Percentiles rank a stretch among this genome's conserved stretches.
Conservation (phyloP, 2,888 invertebrate genomes). For the Leptinotarsa rubiginosa region DNA sequence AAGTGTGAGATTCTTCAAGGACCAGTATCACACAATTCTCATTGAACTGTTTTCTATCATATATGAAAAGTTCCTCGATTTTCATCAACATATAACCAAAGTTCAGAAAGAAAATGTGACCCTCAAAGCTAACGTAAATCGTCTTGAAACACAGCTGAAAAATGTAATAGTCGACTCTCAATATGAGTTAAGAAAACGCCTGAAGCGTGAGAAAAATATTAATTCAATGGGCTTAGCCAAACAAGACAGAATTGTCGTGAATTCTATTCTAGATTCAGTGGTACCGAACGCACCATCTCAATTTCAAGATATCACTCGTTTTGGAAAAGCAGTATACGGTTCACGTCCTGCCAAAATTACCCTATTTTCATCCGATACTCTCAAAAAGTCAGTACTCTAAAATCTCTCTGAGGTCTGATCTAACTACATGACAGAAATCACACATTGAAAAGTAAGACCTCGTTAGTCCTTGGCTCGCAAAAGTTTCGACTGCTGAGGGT, state of each 20-base stretch:
- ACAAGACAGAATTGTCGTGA: background rate
- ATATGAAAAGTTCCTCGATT: too few relatives aligned
- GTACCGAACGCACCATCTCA: conserved; percentile 1
- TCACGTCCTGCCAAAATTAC: conserved; percentile 16
- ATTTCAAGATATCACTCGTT: conserved; percentile 20
- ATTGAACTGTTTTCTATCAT: too few relatives aligned
- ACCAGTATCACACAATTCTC: too few relatives aligned
- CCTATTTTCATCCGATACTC: background rate
- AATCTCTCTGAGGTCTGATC: conserved; percentile 10
- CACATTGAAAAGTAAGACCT: too few relatives aligned
- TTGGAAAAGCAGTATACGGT: conserved; percentile 9
- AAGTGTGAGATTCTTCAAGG: too few relatives aligned
- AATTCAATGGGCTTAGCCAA: background rate
- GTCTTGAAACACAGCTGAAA: conserved; percentile 3
- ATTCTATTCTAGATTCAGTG: background rate
- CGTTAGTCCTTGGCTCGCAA: too few relatives aligned
- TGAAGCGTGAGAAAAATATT: conserved; percentile 6
- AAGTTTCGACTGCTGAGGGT: too few relatives aligned
- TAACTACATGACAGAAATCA: conserved; percentile 7
- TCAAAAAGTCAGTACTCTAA: conserved; percentile 5
- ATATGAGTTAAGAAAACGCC: background rate
- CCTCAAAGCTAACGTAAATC: background rate
- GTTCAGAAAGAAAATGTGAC: background rate
- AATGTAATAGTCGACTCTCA: conserved; percentile 2
- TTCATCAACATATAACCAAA: too few relatives aligned